phyloP scores from a whole-genome alignment of 2,888 invertebrate genomes.

The Tortrix viridana region DNA sequence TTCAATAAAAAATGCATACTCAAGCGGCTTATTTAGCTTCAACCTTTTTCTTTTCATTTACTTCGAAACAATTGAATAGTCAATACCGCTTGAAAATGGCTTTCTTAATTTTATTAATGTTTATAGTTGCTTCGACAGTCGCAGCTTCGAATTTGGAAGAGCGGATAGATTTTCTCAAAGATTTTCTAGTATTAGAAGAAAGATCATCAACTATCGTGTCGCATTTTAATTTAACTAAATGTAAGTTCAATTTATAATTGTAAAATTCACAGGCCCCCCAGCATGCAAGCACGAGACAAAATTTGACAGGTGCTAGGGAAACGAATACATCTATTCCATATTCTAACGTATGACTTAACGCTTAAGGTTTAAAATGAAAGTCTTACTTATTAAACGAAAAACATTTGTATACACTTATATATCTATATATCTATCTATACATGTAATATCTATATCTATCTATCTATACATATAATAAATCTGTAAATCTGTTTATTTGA shows the following conservation, averaged over 20 bases:
- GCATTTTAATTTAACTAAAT: slow-evolving; percentile 18
- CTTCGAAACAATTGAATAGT: neutral
- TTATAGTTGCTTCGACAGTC: neutral
- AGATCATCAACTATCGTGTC: slow-evolving; percentile 35
- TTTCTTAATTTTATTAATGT: slow-evolving; percentile 1
- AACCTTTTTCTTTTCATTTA: neutral
- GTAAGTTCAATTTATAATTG: slow-evolving; percentile 19
- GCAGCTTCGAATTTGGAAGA: slow-evolving; percentile 5
- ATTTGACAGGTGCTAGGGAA: no score
- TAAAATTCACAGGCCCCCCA: no score
- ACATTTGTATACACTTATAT: no score
- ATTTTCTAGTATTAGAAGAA: slow-evolving; percentile 22
- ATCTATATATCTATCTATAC: no score
- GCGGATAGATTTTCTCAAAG: slow-evolving; percentile 26
- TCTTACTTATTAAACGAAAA: no score
- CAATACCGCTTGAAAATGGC: neutral
- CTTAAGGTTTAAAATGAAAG: no score
- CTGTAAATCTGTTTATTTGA: no score
- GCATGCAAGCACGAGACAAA: no score
- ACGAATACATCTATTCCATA: no score
- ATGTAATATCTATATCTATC: no score
- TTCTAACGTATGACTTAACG: no score
- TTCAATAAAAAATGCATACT: slow-evolving; percentile 20
- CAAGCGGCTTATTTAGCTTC: slow-evolving; percentile 6
- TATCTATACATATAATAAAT: no score